Percentiles rank a stretch among this genome's conserved stretches.
phyloP scores from a whole-genome alignment of 2,113 vertebrate species.

The Brienomyrus longianalis region DNA sequence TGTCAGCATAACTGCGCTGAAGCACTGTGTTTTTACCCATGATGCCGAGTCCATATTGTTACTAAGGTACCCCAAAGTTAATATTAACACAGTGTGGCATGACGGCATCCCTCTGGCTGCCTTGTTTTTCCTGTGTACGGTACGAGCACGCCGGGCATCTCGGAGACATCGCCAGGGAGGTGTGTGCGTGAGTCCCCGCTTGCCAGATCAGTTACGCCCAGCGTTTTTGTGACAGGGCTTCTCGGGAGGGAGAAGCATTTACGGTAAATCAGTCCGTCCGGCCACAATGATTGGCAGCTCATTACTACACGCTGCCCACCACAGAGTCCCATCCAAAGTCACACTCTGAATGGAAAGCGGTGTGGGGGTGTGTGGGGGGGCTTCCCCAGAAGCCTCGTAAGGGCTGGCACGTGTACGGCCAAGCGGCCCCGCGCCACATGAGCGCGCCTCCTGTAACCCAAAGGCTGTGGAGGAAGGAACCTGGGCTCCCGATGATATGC shows the following conservation, averaged over 20 bases:
- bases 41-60: not conserved
- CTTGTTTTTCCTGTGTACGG: not conserved
- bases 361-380: not conserved
- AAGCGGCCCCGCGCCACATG: not conserved
- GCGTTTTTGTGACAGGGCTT: constrained; percentile 2
- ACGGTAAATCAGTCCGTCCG: constrained; percentile 11
- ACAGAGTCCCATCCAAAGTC: not conserved
- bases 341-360: not conserved
- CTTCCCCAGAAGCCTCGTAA: not conserved
- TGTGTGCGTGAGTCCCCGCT: not conserved
- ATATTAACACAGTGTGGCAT: not conserved
- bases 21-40: not conserved
- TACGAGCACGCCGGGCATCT: not conserved
- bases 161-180: not conserved
- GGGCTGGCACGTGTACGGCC: not conserved
- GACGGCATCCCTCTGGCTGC: not conserved
- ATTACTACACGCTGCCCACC: constrained; percentile 33
- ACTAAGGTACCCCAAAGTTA: not conserved
- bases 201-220: constrained; percentile 6
- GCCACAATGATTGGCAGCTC: constrained; percentile 31
- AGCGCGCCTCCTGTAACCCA: not conserved
- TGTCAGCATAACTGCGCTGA: not conserved
- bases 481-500: not conserved
- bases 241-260: constrained; percentile 6
- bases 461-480: not conserved